Evolutionary conservation across 2,113 vertebrate species (phyloP).

Genomic region (Hylia prasina): DNA sequence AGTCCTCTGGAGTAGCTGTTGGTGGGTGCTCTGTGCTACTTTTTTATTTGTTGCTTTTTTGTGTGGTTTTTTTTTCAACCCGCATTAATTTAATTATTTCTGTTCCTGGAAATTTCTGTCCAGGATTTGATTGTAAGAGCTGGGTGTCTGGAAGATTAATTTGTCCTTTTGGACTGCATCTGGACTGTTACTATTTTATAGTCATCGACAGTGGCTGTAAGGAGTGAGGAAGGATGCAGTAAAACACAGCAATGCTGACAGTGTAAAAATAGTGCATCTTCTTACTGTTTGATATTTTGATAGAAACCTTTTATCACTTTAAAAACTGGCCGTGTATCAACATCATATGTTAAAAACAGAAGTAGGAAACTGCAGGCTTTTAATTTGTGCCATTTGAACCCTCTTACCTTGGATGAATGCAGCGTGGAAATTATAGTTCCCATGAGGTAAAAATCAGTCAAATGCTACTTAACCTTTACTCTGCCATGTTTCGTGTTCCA

Average conservation of each 20-base stretch:
- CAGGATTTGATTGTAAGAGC: constrained; percentile 34
- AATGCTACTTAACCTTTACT: constrained; percentile 56
- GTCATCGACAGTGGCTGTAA: neutral
- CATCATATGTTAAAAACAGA: constrained; percentile 45
- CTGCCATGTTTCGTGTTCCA: constrained; percentile 31
- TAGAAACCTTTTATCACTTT: constrained; percentile 56
- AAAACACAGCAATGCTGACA: constrained; percentile 50
- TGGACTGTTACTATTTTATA: constrained; percentile 4
- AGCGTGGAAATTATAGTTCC: constrained; percentile 42
- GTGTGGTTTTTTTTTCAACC: neutral
- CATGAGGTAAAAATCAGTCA: constrained; percentile 58
- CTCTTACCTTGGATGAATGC: constrained; percentile 55
- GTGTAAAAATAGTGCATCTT: constrained; percentile 34
- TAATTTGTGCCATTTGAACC: constrained; percentile 62
- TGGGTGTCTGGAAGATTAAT: constrained; percentile 36
- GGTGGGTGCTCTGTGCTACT: neutral
- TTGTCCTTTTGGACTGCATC: constrained; percentile 2
- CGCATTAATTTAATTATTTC: constrained; percentile 7
- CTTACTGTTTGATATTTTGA: constrained; percentile 47
- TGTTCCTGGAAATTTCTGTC: constrained; percentile 49
- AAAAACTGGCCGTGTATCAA: constrained; percentile 46
- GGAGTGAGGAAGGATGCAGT: constrained; percentile 20
- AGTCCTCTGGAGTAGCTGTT: neutral
- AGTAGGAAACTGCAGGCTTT: constrained; percentile 55
- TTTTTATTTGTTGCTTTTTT: neutral